phyloP scores from a whole-genome alignment of 2,113 vertebrate species.

The Craseonycteris thonglongyai region DNA sequence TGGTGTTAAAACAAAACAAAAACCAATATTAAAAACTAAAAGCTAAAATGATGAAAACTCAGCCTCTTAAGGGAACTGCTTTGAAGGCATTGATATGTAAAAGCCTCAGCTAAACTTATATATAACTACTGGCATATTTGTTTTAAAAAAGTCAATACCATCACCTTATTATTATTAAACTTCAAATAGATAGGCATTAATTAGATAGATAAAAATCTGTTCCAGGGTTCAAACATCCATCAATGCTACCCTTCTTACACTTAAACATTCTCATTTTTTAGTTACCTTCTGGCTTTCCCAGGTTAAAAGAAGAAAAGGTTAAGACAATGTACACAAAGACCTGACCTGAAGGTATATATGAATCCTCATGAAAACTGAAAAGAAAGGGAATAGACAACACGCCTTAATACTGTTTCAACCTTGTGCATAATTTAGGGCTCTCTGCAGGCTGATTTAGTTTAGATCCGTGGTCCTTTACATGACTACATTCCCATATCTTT shows the following conservation, averaged over 20 bases:
- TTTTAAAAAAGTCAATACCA: neutral
- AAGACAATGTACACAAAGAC: slow-evolving; percentile 20
- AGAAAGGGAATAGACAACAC: slow-evolving; percentile 44
- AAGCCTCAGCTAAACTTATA: neutral
- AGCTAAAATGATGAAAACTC: neutral
- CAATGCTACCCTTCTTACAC: neutral
- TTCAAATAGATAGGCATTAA: neutral
- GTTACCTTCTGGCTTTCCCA: neutral
- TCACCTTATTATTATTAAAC: neutral
- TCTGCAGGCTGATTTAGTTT: slow-evolving; percentile 44
- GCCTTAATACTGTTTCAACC: slow-evolving; percentile 42
- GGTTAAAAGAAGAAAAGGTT: slow-evolving; percentile 23
- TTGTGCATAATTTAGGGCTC: slow-evolving; percentile 54
- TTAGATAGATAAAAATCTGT: neutral
- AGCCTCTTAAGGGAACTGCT: neutral
- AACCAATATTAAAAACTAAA: neutral
- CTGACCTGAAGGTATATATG: neutral
- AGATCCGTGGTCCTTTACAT: slow-evolving; percentile 34
- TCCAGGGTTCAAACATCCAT: neutral
- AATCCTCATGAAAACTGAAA: slow-evolving; percentile 41
- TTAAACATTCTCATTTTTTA: neutral
- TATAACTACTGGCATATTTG: neutral
- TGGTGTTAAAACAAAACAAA: neutral
- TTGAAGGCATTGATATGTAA: neutral
- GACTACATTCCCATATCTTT: slow-evolving; percentile 31